Conservation (phyloP, 1,140 invertebrate genomes). For the Paraescarpia echinospica region DNA sequence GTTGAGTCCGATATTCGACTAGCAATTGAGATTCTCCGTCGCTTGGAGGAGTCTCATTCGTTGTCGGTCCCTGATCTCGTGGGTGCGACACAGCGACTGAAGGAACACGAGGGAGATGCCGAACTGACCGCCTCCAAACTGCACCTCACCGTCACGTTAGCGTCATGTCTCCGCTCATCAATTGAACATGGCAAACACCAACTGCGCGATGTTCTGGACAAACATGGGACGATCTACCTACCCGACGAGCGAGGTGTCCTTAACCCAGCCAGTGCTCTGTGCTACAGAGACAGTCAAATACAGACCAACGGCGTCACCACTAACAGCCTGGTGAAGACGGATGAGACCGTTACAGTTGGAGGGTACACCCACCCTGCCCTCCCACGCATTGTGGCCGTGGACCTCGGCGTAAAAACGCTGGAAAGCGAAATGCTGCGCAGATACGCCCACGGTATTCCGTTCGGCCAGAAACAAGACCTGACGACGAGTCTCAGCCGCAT, state of each 20-base stretch:
- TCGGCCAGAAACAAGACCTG: constrained; percentile 22
- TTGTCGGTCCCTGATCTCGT: neutral
- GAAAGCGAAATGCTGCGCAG: neutral
- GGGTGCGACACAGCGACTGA: neutral
- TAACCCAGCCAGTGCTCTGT: neutral
- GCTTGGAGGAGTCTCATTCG: neutral
- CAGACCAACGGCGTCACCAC: neutral
- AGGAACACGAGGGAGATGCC: neutral
- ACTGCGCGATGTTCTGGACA: neutral
- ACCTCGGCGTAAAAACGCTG: constrained; percentile 16
- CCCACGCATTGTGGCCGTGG: neutral
- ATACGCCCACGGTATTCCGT: constrained; percentile 8
- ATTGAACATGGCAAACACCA: neutral
- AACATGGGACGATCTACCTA: neutral
- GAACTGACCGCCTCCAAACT: neutral
- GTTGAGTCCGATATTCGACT: neutral
- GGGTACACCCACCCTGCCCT: constrained; percentile 6
- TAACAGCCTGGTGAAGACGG: neutral
- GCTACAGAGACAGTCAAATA: constrained; percentile 16
- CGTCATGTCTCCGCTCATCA: neutral
- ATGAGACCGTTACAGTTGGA: neutral
- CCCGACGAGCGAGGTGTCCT: constrained; percentile 9
- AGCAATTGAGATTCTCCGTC: neutral
- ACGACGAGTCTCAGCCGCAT: neutral
- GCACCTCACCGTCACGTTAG: neutral